Base-by-base conservation (phyloP, 1,140 invertebrate species). In the Pygmarrhopalites habei region DNA sequence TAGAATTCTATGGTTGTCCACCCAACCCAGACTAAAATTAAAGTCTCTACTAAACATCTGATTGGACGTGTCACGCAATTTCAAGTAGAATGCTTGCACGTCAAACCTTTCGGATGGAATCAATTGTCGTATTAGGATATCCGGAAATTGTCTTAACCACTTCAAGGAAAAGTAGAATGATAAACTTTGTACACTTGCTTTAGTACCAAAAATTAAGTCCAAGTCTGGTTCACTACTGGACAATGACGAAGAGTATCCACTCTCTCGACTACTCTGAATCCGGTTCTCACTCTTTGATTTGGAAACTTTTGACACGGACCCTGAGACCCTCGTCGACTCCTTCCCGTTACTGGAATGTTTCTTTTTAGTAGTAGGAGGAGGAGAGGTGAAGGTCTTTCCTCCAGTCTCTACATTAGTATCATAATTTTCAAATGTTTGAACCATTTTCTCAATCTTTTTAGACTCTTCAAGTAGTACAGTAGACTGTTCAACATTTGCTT, bases 21-120 rank as follows among this genome's bases (percentile, higher is more conserved):
- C 7, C 65, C 65, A 70, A 7, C 19, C 46, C 2, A 47, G 15
- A 23, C 62, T 65, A 19, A 70, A 55, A 43, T 70, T 70, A 35
- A 62, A 67, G 1, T 63, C 51, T 35, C 63, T 49, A 14, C 56
- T 39, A 43, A 67, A 67, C 1, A 30, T 58, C 17, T 66, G 57
- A 23, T 60, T 51, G 2, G 69, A 60, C 7, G 65, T 56, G 3
- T 67, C 43, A 43, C 57, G 63, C 43, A 70, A 62, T 29, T 58
- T 53, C 1, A 47, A 51, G 30, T 70, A 70, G 56, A 70, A 70
- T 15, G 32, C 44, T 60, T 70, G 63, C 10, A 67, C 10, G 35
- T 70, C 69, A 59, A 70, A 70, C 44, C 60, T 65, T 29, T 70
- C 69, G 2, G 65, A 65, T 10, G 69, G 69, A 52, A 70, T 65